Conservation (phyloP, 1,140 invertebrate genomes). For the Drosophila orena region DNA sequence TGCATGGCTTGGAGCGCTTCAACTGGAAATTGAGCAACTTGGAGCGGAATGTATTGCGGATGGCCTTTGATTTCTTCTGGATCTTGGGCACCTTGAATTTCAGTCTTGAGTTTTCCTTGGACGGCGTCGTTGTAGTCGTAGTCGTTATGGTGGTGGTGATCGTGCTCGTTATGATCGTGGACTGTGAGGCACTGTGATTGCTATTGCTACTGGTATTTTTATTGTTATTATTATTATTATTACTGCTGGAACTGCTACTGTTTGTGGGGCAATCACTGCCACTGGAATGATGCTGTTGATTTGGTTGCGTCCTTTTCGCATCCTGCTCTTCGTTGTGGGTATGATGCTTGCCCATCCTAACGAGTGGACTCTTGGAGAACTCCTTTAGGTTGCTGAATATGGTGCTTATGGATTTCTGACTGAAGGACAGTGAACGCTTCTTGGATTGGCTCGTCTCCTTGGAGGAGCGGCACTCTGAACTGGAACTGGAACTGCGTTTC, state of each 20-base stretch:
- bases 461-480: slow-evolving; percentile 68
- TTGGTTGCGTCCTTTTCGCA: slow-evolving; percentile 1
- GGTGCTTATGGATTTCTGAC: slow-evolving; percentile 78
- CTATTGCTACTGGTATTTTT: slow-evolving; percentile 41
- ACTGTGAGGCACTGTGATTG: slow-evolving; percentile 50
- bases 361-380: slow-evolving; percentile 73
- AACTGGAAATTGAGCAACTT: slow-evolving; percentile 78
- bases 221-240: slow-evolving; percentile 41
- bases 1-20: slow-evolving; percentile 69
- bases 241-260: slow-evolving; percentile 37
- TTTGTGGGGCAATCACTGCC: slow-evolving; percentile 36
- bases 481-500: slow-evolving; percentile 72
- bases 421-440: slow-evolving; percentile 78
- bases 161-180: slow-evolving; percentile 61
- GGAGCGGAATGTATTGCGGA: slow-evolving; percentile 80
- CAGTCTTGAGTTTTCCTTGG: slow-evolving; percentile 80
- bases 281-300: slow-evolving; percentile 30
- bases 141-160: slow-evolving; percentile 54
- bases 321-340: slow-evolving; percentile 47
- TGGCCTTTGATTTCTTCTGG: slow-evolving; percentile 82
- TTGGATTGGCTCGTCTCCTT: slow-evolving; percentile 52
- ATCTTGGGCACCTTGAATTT: slow-evolving; percentile 84
- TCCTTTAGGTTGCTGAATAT: slow-evolving; percentile 80
- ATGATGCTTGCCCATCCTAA: slow-evolving; percentile 53
- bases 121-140: slow-evolving; percentile 63